A percentile compares a stretch with the other conserved stretches of the same genome.
Evolutionary conservation across 1,140 invertebrate species (phyloP).

Genomic region (Formica selysi): DNA sequence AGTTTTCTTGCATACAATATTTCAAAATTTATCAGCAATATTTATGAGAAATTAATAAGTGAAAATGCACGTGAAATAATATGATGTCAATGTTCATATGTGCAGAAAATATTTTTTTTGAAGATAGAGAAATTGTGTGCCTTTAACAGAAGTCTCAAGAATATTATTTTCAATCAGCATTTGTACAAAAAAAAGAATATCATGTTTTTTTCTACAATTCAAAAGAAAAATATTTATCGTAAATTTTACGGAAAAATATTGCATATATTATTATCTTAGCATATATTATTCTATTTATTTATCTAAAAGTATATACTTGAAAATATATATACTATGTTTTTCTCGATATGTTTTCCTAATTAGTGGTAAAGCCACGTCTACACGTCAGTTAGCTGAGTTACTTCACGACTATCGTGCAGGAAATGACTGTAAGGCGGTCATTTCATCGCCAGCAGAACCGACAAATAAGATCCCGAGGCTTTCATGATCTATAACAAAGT

Average conservation of each 20-base stretch:
- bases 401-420: not conserved
- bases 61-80: not conserved
- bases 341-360: not conserved
- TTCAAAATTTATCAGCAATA: not conserved
- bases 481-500: constrained; percentile 67
- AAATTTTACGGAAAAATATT: not conserved
- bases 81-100: not conserved
- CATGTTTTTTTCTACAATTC: not conserved
- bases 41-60: constrained; percentile 19
- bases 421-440: not conserved
- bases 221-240: not conserved
- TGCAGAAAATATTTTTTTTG: not conserved
- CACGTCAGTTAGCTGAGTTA: not conserved
- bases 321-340: not conserved
- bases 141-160: not conserved
- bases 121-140: not conserved
- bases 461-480: constrained; percentile 67
- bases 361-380: not conserved
- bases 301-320: constrained; percentile 12
- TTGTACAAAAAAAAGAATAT: not conserved
- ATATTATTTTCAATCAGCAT: not conserved
- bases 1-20: not conserved
- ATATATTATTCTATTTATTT: not conserved
- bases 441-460: constrained; percentile 63
- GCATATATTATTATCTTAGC: not conserved